A percentile compares a stretch with the other conserved stretches of the same genome.
These are phyloP conservation scores for Aleadryas rufinucha DNA, from an alignment of 2,113 vertebrate genomes.

Conservation along the genomic window DNA sequence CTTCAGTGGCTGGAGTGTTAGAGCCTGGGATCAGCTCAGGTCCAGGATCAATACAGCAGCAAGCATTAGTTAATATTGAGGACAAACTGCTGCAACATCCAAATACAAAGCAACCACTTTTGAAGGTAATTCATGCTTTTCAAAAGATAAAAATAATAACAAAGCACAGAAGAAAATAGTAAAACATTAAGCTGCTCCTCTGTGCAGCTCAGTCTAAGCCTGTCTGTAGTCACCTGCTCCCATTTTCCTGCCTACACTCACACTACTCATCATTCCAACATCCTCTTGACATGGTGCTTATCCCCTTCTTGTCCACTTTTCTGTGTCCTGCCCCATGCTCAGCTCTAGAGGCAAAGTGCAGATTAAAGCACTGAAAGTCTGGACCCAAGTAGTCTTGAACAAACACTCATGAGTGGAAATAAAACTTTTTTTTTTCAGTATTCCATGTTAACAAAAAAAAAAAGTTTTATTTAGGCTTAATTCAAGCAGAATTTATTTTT, in stretches of 20 bases:
- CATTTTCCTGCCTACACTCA: not conserved
- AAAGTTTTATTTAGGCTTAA: not conserved
- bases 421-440: not conserved
- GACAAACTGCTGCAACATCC: not conserved
- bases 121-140: not conserved
- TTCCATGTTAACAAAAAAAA: not conserved
- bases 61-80: not conserved
- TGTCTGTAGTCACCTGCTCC: not conserved
- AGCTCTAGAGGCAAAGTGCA: not conserved
- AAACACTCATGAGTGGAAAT: not conserved
- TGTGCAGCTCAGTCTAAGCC: not conserved
- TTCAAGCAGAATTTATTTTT: not conserved
- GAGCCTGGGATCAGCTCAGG: not conserved
- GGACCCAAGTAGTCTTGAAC: not conserved
- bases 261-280: not conserved
- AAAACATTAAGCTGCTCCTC: not conserved
- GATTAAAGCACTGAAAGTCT: not conserved
- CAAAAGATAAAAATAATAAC: not conserved
- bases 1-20: not conserved
- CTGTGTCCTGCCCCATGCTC: not conserved
- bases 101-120: not conserved
- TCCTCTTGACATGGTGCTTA: accelerated
- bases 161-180: not conserved
- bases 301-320: not conserved
- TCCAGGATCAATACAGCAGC: not conserved